A percentile compares a stretch with the other conserved stretches of the same genome.
These are phyloP conservation scores for Parelbella ahira DNA, from an alignment of 2,888 invertebrate species.

Conservation along the genomic window DNA sequence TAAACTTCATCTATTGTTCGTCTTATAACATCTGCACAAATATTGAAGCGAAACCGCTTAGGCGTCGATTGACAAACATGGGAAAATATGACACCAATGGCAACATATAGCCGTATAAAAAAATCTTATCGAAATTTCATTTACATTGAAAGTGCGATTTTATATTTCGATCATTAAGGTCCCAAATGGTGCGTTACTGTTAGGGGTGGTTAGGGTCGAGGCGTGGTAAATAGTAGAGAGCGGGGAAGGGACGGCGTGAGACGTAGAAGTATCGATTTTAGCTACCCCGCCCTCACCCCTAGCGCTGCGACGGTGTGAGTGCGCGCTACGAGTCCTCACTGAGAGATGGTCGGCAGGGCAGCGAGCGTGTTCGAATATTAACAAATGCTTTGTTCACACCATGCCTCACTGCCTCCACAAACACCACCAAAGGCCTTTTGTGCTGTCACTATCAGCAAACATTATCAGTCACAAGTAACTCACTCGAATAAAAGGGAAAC, in stretches of 20 bases:
- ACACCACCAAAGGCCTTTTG: slow-evolving; percentile 15
- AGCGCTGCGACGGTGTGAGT: slow-evolving; percentile 74
- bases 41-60: slow-evolving; percentile 1
- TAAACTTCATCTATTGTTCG: no score
- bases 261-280: slow-evolving; percentile 78
- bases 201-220: slow-evolving; percentile 74
- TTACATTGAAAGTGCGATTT: slow-evolving; percentile 53
- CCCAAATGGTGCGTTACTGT: slow-evolving; percentile 64
- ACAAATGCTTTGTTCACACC: slow-evolving; percentile 60
- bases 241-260: slow-evolving; percentile 60
- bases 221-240: slow-evolving; percentile 56
- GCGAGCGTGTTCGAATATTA: slow-evolving; percentile 54
- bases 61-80: slow-evolving; percentile 36
- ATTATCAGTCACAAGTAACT: slow-evolving; percentile 6
- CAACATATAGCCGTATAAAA: slow-evolving; percentile 32
- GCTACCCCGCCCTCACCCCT: slow-evolving; percentile 72
- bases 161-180: slow-evolving; percentile 65
- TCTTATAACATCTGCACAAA: no score
- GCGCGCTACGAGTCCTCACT: slow-evolving; percentile 60
- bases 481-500: slow-evolving; percentile 2
- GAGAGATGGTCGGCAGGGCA: slow-evolving; percentile 53
- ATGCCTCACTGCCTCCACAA: slow-evolving; percentile 12
- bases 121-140: slow-evolving; percentile 37
- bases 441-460: slow-evolving; percentile 13
- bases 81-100: slow-evolving; percentile 44